Base-by-base conservation (phyloP, 2,888 invertebrate species). In the Tenthredo notha region DNA sequence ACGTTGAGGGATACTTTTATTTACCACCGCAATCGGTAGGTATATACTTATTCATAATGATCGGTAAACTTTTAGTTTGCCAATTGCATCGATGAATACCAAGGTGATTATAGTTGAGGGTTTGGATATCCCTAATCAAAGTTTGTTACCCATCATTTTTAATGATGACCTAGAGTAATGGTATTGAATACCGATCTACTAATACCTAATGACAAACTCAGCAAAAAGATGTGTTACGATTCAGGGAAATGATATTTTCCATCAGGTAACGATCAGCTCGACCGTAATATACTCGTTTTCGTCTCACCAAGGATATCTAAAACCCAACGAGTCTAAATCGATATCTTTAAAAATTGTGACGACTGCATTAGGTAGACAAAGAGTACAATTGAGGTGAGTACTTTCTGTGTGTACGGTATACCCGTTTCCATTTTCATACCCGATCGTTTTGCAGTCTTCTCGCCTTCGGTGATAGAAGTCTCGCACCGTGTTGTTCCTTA, bases 1-100 rank as follows among this genome's bases (percentile, higher is more conserved):
- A 94, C 47, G 93, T 94, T 87, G 93, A 94, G 87, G 96, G 95
- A 70, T 94, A 94, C 89, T 95, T 94, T 86, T 93, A 92, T 65
- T 86, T 94, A 21, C 86, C 92, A 37, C 93, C 94, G 29, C 92
- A 93, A 85, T 87, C 92, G 90, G 94, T 94, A 91, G 90, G 94
- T 94, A 91, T 3, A 15, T 0, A 47, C 12, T 47, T 4, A 15
- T 47, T 47, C 2, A 47, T 47, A 47, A 47, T 47, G 0, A 47
- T 47, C 47, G 47, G 10, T 43, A 10, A 47, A 3, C 47, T 47
- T 47, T 15, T 3, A 12, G 47, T 15, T 47, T 47, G 47, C 3
- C 47, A 54, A 54, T 54, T 6, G 1, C 6, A n/a, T n/a, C 54
- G 54, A n/a, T n/a, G 6, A 50, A 50, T 18, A 3, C 4, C 50